Evolutionary conservation across 1,140 invertebrate genomes (phyloP).

Genomic region (Nylanderia fulva): DNA sequence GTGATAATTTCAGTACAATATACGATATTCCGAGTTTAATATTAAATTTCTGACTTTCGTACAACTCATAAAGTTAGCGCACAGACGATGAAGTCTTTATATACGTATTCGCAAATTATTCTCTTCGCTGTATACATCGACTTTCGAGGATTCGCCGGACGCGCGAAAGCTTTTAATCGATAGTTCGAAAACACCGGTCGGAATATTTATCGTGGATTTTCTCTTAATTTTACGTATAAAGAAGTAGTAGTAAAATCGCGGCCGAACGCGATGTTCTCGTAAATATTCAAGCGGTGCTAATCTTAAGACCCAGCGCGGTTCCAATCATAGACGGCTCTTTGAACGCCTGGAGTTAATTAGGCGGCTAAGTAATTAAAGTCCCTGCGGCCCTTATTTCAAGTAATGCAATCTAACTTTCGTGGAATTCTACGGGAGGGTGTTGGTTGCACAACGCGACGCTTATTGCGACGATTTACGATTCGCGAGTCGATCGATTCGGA

Average conservation of each 20-base stretch:
- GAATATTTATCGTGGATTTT: conserved; percentile 31
- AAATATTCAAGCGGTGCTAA: conserved; percentile 51
- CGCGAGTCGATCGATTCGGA: conserved; percentile 18
- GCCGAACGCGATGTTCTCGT: conserved; percentile 11
- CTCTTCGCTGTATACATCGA: not conserved
- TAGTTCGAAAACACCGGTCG: not conserved
- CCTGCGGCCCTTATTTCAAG: conserved; percentile 42
- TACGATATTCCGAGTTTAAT: conserved; percentile 22
- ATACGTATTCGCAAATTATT: conserved; percentile 29
- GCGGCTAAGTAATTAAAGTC: conserved; percentile 57
- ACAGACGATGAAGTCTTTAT: conserved; percentile 16
- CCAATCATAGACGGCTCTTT: conserved; percentile 33
- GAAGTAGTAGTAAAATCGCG: not conserved
- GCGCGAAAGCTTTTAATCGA: not conserved
- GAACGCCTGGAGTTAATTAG: conserved; percentile 29
- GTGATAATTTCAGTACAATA: conserved; percentile 16
- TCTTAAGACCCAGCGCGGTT: conserved; percentile 26
- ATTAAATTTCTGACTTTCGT: conserved; percentile 34
- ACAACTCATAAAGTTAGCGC: not conserved
- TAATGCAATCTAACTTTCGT: conserved; percentile 42
- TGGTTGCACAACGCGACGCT: conserved; percentile 6
- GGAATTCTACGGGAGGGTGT: conserved; percentile 17
- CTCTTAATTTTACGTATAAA: conserved; percentile 19
- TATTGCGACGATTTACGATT: conserved; percentile 44
- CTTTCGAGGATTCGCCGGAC: not conserved